Conservation (phyloP, 2,797 vertebrate species). For the Prionace glauca region DNA sequence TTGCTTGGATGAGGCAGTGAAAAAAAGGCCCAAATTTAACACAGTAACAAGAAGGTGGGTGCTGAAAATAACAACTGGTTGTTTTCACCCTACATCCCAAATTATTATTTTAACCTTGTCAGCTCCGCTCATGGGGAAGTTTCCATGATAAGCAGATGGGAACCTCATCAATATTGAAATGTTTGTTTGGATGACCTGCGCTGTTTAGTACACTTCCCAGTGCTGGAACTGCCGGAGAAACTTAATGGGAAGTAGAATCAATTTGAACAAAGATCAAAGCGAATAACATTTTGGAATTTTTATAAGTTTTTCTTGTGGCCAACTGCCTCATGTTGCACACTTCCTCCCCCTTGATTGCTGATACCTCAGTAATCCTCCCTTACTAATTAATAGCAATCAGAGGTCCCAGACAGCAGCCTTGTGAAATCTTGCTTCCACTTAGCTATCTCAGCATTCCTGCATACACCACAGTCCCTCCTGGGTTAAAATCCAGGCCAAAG, state of each 20-base stretch:
- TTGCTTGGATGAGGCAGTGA: too few species aligned
- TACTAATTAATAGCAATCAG: background rate
- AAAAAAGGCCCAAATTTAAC: too few species aligned
- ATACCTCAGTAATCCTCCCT: background rate
- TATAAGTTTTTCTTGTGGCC: background rate
- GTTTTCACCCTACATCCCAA: background rate
- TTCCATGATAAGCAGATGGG: background rate
- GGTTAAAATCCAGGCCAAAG: background rate
- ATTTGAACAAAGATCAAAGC: background rate
- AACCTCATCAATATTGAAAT: background rate
- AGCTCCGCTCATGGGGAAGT: background rate
- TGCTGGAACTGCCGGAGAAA: background rate
- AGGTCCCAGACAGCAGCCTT: background rate
- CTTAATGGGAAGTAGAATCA: background rate
- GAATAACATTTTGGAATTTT: background rate
- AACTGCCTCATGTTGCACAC: too few species aligned
- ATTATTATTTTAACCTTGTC: background rate
- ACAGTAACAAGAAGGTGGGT: too few species aligned
- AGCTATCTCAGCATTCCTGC: too few species aligned
- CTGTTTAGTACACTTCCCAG: background rate
- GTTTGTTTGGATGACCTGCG: background rate
- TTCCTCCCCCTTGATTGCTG: background rate
- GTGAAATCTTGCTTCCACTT: background rate
- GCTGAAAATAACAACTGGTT: too few species aligned
- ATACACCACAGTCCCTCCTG: background rate